Evolutionary conservation across 2,888 invertebrate species (phyloP).

Genomic region (Belgica antarctica): DNA sequence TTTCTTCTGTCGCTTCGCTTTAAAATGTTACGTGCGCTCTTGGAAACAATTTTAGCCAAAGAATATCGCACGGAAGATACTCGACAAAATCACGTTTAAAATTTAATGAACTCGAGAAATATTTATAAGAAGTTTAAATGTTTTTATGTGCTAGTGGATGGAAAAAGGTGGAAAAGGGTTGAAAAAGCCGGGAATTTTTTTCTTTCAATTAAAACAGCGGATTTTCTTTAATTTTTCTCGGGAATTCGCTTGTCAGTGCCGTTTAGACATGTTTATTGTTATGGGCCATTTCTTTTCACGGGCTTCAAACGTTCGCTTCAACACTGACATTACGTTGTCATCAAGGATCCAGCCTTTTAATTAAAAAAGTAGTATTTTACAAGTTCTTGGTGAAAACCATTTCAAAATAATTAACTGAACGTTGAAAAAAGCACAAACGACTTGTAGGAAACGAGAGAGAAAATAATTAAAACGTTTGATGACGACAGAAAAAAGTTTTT

Average conservation of each 20-base stretch:
- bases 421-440: not conserved
- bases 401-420: not conserved
- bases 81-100: slow-evolving; percentile 41
- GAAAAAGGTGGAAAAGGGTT: slow-evolving; percentile 15
- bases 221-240: not conserved
- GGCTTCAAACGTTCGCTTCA: not conserved
- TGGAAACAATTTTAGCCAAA: slow-evolving; percentile 37
- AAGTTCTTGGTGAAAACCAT: not conserved
- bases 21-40: slow-evolving; percentile 36
- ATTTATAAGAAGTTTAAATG: slow-evolving; percentile 24
- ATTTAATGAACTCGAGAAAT: slow-evolving; percentile 39
- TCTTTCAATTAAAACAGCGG: slow-evolving; percentile 32
- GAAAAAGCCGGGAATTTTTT: slow-evolving; percentile 18
- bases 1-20: slow-evolving; percentile 6
- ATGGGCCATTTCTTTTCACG: slow-evolving; percentile 24
- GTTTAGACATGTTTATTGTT: slow-evolving; percentile 42
- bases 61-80: not conserved
- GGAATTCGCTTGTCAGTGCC: slow-evolving; percentile 21
- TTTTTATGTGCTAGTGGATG: not conserved
- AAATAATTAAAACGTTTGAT: slow-evolving; percentile 29
- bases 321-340: not conserved
- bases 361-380: slow-evolving; percentile 27
- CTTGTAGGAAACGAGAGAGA: not conserved
- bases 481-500: not conserved
- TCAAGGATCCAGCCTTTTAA: slow-evolving; percentile 23